Evolutionary conservation across 2,113 vertebrate species (phyloP), one percentile per base, ranked within the genome.

Genomic region (Butorides virescens): DNA sequence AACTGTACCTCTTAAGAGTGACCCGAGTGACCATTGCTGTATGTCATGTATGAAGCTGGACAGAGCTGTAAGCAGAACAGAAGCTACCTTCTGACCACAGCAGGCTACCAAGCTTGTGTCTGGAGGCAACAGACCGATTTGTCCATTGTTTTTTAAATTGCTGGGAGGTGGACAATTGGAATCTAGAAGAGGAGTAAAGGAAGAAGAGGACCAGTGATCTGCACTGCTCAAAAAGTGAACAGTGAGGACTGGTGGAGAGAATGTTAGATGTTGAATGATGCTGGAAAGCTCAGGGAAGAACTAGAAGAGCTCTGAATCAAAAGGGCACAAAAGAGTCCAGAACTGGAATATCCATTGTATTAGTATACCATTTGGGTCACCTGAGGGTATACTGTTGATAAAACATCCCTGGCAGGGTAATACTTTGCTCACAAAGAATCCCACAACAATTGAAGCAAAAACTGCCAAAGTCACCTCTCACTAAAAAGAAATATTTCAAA

Each of bases 401-500:
- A 90, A 91, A 78, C 44, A 85, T 36, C 52, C 44, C 23, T 83
- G 42, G 50, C 30, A 92, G 44, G 52, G 49, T 63, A 47, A 52
- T 47, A 25, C 10, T 86, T 90, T 68, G 58, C 82, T 88, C 71
- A 56, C 44, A 82, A 78, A 93, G 73, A 56, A 63, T 77, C 73
- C 13, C 65, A 30, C 49, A 92, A 75, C 13, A 65, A 86, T 10
- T 75, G 74, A 90, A 90, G 37, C 65, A 55, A 70, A 78, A 85
- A 7, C 18, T 70, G 34, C 36, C 75, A 19, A 73, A 81, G 39
- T 91, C 85, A 65, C 71, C 82, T 94, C 44, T 75, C 20, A 11
- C 39, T 85, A 52, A 85, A 90, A 92, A 72, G 37, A 62, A 94
- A 30, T 68, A 73, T 52, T 93, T 95, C 88, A 68, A 88, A 87